Evolutionary conservation across 2,797 vertebrate species (phyloP).

Genomic region (Poeciliopsis paucimaculata): DNA sequence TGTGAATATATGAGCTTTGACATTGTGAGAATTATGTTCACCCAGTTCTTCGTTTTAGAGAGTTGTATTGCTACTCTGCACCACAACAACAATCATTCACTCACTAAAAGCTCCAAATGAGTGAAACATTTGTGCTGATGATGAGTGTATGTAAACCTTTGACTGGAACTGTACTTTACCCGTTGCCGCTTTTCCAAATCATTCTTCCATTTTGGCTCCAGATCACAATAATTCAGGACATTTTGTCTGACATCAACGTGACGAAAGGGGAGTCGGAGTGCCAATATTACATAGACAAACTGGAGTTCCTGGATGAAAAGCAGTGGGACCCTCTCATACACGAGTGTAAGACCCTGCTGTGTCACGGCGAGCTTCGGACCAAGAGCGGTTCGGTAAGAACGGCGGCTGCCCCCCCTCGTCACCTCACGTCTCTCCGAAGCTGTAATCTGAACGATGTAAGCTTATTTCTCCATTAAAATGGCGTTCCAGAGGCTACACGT

Average conservation of each 20-base stretch:
- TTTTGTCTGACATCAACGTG: constrained; percentile 93
- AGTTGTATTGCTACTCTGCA: neutral
- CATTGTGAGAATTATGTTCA: neutral
- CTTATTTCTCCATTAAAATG: neutral
- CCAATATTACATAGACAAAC: constrained; percentile 94
- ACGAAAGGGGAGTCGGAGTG: constrained; percentile 97
- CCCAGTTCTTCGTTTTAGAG: neutral
- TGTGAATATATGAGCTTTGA: neutral
- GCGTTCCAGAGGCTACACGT: constrained; percentile 89
- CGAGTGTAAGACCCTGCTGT: constrained; percentile 89
- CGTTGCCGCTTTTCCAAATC: neutral
- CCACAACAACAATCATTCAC: neutral
- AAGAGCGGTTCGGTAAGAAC: constrained; percentile 91
- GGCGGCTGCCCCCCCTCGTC: neutral
- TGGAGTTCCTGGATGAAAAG: constrained; percentile 94
- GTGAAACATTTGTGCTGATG: neutral
- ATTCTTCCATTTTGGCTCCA: constrained; percentile 60
- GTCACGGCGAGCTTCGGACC: constrained; percentile 94
- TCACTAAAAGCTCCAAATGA: neutral
- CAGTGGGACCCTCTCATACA: constrained; percentile 92
- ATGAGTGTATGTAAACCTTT: neutral
- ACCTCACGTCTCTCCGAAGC: neutral
- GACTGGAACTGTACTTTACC: neutral
- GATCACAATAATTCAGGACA: constrained; percentile 93
- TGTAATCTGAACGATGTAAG: neutral